Conservation (phyloP, 2,888 invertebrate species). For the Ophion ellenae region DNA sequence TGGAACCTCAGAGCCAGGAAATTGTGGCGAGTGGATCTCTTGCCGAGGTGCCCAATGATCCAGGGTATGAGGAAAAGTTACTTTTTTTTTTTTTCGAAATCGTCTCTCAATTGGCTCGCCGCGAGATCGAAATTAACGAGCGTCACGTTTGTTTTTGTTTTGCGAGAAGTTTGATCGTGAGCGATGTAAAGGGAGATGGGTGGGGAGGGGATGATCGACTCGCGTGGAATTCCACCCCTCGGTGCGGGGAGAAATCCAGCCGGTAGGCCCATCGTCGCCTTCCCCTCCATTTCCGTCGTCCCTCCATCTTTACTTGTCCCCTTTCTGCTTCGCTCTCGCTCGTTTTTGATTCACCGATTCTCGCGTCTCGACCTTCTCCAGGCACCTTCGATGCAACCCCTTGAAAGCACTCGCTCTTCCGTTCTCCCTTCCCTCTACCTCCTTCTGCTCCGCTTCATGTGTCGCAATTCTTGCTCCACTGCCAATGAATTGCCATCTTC, state of each 20-base stretch:
- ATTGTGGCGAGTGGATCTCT: slow-evolving; percentile 91
- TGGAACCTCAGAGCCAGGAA: slow-evolving; percentile 93
- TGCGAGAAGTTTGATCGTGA: slow-evolving; percentile 33
- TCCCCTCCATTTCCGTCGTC: slow-evolving; percentile 68
- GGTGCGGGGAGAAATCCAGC: slow-evolving; percentile 62
- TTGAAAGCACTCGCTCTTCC: slow-evolving; percentile 18
- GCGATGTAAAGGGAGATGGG: slow-evolving; percentile 15
- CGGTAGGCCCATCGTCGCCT: slow-evolving; percentile 61
- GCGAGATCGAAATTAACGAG: not conserved
- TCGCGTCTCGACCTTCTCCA: slow-evolving; percentile 48
- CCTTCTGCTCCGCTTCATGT: not conserved
- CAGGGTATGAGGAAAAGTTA: slow-evolving; percentile 88
- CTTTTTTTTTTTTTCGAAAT: slow-evolving; percentile 76
- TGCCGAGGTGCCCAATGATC: slow-evolving; percentile 97
- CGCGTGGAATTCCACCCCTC: slow-evolving; percentile 60
- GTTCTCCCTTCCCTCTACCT: not conserved
- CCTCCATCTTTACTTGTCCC: slow-evolving; percentile 66
- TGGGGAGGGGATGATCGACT: slow-evolving; percentile 37
- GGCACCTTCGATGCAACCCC: slow-evolving; percentile 45
- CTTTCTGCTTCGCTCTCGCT: slow-evolving; percentile 35
- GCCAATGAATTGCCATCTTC: too few relatives aligned
- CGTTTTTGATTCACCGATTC: slow-evolving; percentile 7
- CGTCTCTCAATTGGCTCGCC: not conserved
- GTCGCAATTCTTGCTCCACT: slow-evolving; percentile 5
- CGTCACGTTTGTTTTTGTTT: slow-evolving; percentile 43